phyloP scores from a whole-genome alignment of 2,797 vertebrate species.

The Cuculus canorus region DNA sequence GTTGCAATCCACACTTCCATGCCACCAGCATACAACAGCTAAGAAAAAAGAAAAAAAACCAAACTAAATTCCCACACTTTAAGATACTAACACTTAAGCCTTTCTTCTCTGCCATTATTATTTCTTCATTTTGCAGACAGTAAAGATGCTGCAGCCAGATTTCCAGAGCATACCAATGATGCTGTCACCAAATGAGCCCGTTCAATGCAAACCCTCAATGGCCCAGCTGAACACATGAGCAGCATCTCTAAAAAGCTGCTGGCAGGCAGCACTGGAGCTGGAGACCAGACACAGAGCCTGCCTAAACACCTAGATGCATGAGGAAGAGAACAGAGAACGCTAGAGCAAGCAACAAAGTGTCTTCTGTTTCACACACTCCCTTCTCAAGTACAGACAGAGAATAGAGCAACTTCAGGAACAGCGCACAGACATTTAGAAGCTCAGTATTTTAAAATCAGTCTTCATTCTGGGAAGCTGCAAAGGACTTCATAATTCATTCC shows the following conservation, averaged over 20 bases:
- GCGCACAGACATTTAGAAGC: not conserved
- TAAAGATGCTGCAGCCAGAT: not conserved
- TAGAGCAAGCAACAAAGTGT: not conserved
- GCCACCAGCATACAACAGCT: fast-evolving
- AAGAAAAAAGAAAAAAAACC: not conserved
- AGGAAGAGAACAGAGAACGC: not conserved
- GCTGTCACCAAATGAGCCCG: fast-evolving
- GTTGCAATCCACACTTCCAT: not conserved
- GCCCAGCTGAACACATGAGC: fast-evolving
- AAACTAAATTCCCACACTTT: not conserved
- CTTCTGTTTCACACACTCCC: not conserved
- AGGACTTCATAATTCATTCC: not conserved
- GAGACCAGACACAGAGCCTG: not conserved
- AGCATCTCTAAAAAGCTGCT: not conserved
- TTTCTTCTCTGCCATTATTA: not conserved
- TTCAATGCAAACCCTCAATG: not conserved
- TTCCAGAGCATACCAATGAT: not conserved
- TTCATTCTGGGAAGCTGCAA: not conserved
- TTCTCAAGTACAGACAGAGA: not conserved
- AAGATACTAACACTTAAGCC: not conserved
- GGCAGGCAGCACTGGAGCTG: not conserved
- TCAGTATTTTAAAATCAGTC: not conserved
- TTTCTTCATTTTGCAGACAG: not conserved
- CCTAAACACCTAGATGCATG: not conserved
- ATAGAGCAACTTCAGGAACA: not conserved